Conservation (phyloP, 2,113 vertebrate species). For the Dasyprocta punctata region DNA sequence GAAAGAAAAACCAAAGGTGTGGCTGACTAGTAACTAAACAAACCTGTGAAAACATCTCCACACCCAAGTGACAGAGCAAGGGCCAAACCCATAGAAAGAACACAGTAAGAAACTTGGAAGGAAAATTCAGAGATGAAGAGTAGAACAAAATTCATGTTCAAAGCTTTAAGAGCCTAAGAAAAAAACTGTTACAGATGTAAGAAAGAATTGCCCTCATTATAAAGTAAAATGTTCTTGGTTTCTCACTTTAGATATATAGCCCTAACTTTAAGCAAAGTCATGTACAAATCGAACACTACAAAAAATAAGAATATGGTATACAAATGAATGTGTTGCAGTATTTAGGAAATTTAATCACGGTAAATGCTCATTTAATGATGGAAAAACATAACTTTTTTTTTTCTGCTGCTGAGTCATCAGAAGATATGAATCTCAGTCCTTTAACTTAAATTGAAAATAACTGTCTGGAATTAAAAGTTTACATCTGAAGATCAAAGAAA, state of each 20-base stretch:
- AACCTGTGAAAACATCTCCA: conserved; percentile 28
- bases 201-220: background rate
- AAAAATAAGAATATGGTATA: background rate
- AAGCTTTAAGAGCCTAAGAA: background rate
- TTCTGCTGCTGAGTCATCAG: background rate
- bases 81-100: conserved; percentile 32
- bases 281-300: background rate
- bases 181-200: background rate
- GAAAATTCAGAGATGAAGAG: background rate
- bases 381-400: background rate
- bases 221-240: conserved; percentile 26
- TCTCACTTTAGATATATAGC: background rate
- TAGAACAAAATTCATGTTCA: background rate
- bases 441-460: conserved; percentile 42
- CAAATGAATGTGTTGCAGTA: background rate
- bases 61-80: background rate
- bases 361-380: conserved; percentile 46
- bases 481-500: background rate
- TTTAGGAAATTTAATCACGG: conserved; percentile 23
- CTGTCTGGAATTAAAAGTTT: conserved; percentile 32
- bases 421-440: background rate
- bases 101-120: conserved; percentile 27
- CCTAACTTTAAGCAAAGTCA: background rate
- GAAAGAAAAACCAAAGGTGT: conserved; percentile 67
- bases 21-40: conserved; percentile 44